Base-by-base conservation (phyloP, 2,113 vertebrate genomes). In the Etheostoma cragini region DNA sequence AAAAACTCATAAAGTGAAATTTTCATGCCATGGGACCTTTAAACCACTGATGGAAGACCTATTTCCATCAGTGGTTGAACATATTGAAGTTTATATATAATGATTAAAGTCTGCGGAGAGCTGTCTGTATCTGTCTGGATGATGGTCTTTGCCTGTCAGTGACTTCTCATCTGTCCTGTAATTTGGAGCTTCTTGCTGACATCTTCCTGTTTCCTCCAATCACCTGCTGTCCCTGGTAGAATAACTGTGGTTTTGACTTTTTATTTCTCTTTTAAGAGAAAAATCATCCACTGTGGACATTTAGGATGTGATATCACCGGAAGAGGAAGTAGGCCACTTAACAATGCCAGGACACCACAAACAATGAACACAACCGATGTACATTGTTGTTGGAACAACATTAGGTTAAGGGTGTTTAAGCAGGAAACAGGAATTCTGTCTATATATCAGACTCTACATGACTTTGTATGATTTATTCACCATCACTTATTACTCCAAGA, bases 121-220 rank as follows among this genome's bases (percentile, higher is more conserved):
- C 35, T 68, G 22, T 38, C 21, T 53, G 35, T 56, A 50, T 60
- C 13, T 76, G 12, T 74, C 57, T 61, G 17, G 24, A 60, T 49
- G 54, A 61, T 45, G 53, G 45, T 38, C 42, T 80, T 84, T 35
- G n/a, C 54, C 62, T 47, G 30, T 56, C 45, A 24, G 35, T 4
- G 53, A 73, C 67, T 82, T 84, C 69, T 80, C 79, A 67, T 74
- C 72, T 54, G 30, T 66, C 30, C 26, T 74, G 35, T 49, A 58
- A 58, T 81, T 80, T 72, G 53, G 35, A 33, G 57, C 62, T 57
- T 76, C 35, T 15, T 57, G n/a, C 46, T 66, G 63, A 70, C 63
- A 57, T 69, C 49, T 26, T 47, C 38, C 47, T 38, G 46, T 77
- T 74, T 56, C 61, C 49, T 68, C 33, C 42, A 46, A 47, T 78